Base-by-base conservation (phyloP, 2,113 vertebrate species). In the Lampris megalopsis region DNA sequence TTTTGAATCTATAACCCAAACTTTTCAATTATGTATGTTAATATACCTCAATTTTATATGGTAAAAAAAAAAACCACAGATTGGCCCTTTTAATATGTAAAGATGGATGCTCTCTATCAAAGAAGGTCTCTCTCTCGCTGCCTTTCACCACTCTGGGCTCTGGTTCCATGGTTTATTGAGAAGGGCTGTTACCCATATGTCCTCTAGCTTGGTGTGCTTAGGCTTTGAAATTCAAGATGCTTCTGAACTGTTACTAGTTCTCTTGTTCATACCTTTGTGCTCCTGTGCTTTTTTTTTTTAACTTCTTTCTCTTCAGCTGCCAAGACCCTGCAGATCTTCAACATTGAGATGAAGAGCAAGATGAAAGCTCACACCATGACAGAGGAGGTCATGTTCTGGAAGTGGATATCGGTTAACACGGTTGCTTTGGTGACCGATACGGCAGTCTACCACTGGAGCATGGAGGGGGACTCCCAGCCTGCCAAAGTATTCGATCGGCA, bases 281-380 rank as follows among this genome's bases (percentile, higher is more conserved):
- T 4, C 35, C 1, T 10, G 35, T 24, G 43, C 1, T 42, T 36
- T 9, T 50, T 48, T n/a, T 6, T 9, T 50, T 7, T 65, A 6
- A 66, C 13, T 53, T 38, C 49, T 8, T 57, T 43, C 13, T 52
- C 69, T 50, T 79, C 82, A 98, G 97, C 97, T 67, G 97, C 95
- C 64, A 98, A 97, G 92, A 97, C 95, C 0, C 95, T 98, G 81
- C 97, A 98, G 85, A 98, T 98, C 77, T 97, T 98, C 89, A 98
- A 98, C 92, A 98, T 98, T 73, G 97, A 98, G 90, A 97, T 96
- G 95, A 98, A 98, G 93, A 98, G 96, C 77, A 98, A 98, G 92
- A 93, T 97, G 94, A 98, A 97, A 91, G 95, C 97, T 61, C 96
- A 98, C 85, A 96, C 95, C 0, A 97, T 97, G 95, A 92, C 95